phyloP scores from a whole-genome alignment of 2,888 invertebrate genomes.

The Agrilus biguttatus region DNA sequence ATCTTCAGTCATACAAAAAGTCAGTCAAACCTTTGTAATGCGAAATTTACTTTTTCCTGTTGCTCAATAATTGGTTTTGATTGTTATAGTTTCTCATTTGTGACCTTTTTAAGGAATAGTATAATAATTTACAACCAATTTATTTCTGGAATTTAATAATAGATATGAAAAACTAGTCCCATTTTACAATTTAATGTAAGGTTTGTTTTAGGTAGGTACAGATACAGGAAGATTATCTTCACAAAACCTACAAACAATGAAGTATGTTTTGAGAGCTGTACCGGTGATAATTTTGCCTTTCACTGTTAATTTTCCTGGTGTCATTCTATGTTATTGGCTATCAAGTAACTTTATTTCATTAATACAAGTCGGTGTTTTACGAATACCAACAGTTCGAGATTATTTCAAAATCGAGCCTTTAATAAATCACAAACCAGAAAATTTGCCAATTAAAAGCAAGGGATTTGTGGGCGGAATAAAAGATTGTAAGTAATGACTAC shows the following conservation, averaged over 20 bases:
- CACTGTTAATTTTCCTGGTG: conserved; percentile 76
- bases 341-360: conserved; percentile 77
- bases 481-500: conserved; percentile 56
- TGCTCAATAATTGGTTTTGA: too few species aligned
- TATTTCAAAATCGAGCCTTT: conserved; percentile 62
- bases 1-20: too few species aligned
- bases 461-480: conserved; percentile 65
- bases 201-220: conserved; percentile 46
- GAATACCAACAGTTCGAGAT: conserved; percentile 55
- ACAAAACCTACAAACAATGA: conserved; percentile 55
- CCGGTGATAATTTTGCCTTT: conserved; percentile 74
- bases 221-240: conserved; percentile 55
- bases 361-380: conserved; percentile 62
- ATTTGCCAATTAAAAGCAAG: conserved; percentile 54
- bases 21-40: too few species aligned
- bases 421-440: conserved; percentile 39
- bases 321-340: conserved; percentile 81
- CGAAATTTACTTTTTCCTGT: too few species aligned
- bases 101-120: too few species aligned
- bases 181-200: too few species aligned
- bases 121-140: too few species aligned
- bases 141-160: too few species aligned
- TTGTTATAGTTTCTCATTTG: too few species aligned
- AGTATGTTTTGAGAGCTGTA: conserved; percentile 57
- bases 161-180: too few species aligned